These are phyloP conservation scores for Chloroclystis v-ata DNA, from an alignment of 2,888 invertebrate species.

Conservation along the genomic window DNA sequence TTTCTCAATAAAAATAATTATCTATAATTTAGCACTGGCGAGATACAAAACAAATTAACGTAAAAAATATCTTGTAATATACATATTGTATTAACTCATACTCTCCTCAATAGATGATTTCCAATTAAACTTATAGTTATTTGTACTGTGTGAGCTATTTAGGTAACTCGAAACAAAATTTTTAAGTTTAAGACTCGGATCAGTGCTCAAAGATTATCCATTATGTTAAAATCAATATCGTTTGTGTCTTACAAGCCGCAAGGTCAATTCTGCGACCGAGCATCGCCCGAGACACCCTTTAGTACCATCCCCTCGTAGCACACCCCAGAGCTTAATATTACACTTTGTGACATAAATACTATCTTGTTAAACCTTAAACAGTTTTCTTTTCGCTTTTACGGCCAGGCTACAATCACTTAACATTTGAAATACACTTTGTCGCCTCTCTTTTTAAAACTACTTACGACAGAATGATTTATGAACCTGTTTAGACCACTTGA, in stretches of 20 bases:
- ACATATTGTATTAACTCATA: too few relatives aligned
- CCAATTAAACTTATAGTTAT: too few relatives aligned
- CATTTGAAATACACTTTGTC: conserved; percentile 4
- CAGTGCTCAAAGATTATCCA: conserved; percentile 28
- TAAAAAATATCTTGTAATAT: too few relatives aligned
- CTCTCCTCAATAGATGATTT: too few relatives aligned
- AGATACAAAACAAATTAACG: too few relatives aligned
- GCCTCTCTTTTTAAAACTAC: not conserved
- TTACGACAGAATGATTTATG: not conserved
- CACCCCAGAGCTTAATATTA: conserved; percentile 57
- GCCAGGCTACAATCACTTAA: conserved; percentile 33
- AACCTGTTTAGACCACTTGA: conserved; percentile 1
- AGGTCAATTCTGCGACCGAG: conserved; percentile 46
- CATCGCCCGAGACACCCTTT: conserved; percentile 50
- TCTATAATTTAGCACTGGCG: too few relatives aligned
- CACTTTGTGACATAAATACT: conserved; percentile 67
- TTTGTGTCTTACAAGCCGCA: conserved; percentile 44
- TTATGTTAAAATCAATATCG: conserved; percentile 55
- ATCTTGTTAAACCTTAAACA: conserved; percentile 62
- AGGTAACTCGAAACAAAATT: too few relatives aligned
- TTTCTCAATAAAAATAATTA: too few relatives aligned
- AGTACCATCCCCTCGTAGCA: conserved; percentile 50
- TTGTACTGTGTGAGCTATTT: too few relatives aligned
- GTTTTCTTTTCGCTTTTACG: conserved; percentile 55
- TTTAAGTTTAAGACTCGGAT: not conserved